Evolutionary conservation across 2,113 vertebrate genomes (phyloP).

Genomic region (Petroica traversi): DNA sequence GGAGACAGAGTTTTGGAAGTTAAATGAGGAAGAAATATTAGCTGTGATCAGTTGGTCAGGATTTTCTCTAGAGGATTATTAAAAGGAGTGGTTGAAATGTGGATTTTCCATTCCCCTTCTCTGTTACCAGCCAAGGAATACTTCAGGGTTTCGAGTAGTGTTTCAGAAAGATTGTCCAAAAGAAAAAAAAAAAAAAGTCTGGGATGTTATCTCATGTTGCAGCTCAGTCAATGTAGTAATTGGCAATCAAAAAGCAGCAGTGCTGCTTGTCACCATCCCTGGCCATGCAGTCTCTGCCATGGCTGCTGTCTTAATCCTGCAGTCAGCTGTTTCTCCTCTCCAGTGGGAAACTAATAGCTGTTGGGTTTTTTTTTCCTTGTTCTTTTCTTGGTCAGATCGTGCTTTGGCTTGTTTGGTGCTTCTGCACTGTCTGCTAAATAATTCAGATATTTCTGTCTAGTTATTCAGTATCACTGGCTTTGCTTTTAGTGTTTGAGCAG

Average conservation of each 20-base stretch:
- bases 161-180: neutral
- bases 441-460: slow-evolving; percentile 20
- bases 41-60: neutral
- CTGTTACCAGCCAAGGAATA: neutral
- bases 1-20: slow-evolving; percentile 54
- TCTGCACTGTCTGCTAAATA: slow-evolving; percentile 20
- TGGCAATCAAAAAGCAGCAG: neutral
- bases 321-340: neutral
- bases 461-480: neutral
- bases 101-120: neutral
- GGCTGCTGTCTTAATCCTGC: neutral
- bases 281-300: neutral
- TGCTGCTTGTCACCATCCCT: neutral
- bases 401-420: slow-evolving; percentile 4
- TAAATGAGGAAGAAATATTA: slow-evolving; percentile 54
- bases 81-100: neutral
- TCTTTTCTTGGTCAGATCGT: slow-evolving; percentile 15
- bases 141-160: neutral
- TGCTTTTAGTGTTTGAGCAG: neutral
- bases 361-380: neutral
- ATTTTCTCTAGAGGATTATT: neutral
- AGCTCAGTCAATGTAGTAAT: neutral
- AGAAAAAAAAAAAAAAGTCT: neutral
- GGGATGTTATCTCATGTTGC: neutral
- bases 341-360: neutral